These are phyloP conservation scores for Conopomorpha cramerella DNA, from an alignment of 1,140 invertebrate species.

Conservation along the genomic window DNA sequence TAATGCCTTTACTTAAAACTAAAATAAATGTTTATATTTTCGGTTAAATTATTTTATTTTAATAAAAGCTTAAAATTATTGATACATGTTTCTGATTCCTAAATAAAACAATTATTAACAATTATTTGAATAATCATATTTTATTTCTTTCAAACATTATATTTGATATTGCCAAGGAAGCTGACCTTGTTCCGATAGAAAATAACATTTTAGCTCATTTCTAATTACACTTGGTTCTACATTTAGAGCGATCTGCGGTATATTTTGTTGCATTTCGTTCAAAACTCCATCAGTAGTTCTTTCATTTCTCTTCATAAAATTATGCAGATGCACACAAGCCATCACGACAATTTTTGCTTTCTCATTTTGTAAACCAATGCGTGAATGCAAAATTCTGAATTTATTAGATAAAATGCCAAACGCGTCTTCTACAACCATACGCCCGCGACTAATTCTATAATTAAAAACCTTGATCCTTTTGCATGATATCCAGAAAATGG, in stretches of 20 bases:
- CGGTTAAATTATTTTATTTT: conserved; percentile 1
- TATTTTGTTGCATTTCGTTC: conserved; percentile 2
- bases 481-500: conserved; percentile 25
- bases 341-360: conserved; percentile 1
- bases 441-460: background rate
- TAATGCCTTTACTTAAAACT: too few relatives aligned
- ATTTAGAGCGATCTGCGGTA: background rate
- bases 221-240: conserved; percentile 1
- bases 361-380: background rate
- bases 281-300: conserved; percentile 1
- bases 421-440: conserved; percentile 3
- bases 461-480: conserved; percentile 4
- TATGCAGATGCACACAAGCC: conserved; percentile 4
- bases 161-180: conserved; percentile 1
- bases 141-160: conserved; percentile 1
- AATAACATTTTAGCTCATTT: conserved; percentile 1
- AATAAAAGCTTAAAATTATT: background rate
- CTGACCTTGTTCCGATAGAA: background rate
- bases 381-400: conserved; percentile 30
- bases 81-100: background rate
- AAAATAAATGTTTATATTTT: background rate
- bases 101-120: conserved; percentile 1
- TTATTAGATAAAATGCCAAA: conserved; percentile 13
- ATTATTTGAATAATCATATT: conserved; percentile 1
- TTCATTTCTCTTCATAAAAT: conserved; percentile 2